Conservation (phyloP, 2,888 invertebrate species). For the Gryllus longicercus region DNA sequence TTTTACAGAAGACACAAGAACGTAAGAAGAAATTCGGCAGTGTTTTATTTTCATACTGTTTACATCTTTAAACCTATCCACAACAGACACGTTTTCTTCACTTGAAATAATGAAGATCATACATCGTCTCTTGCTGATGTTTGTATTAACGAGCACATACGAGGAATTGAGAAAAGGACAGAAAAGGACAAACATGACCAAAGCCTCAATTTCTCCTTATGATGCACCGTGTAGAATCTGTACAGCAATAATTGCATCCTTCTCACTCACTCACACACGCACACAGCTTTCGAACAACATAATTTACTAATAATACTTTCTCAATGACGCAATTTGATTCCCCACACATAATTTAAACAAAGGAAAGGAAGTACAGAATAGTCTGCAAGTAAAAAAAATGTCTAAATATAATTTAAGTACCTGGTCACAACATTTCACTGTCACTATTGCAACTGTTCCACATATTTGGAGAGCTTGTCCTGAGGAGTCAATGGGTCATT, state of each 20-base stretch:
- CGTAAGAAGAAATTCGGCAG: constrained; percentile 31
- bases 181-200: constrained; percentile 1
- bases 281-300: background rate
- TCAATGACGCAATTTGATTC: constrained; percentile 3
- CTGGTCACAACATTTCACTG: constrained; percentile 29
- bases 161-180: constrained; percentile 17
- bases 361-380: constrained; percentile 21
- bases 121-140: constrained; percentile 8
- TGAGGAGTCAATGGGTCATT: constrained; percentile 80
- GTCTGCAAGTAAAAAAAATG: constrained; percentile 25
- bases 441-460: constrained; percentile 80
- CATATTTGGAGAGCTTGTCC: constrained; percentile 93
- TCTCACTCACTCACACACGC: constrained; percentile 22
- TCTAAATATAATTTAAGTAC: constrained; percentile 32
- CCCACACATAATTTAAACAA: constrained; percentile 17
- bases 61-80: constrained; percentile 17
- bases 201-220: constrained; percentile 11
- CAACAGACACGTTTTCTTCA: background rate
- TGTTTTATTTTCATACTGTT: constrained; percentile 22
- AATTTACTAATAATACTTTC: constrained; percentile 22
- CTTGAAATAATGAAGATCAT: constrained; percentile 1
- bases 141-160: background rate
- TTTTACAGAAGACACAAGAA: constrained; percentile 11
- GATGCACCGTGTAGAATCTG: constrained; percentile 29
- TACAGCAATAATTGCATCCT: constrained; percentile 26